Percentiles rank a stretch among this genome's conserved stretches.
Evolutionary conservation across 2,113 vertebrate genomes (phyloP).

Genomic region (Leiothrix lutea): DNA sequence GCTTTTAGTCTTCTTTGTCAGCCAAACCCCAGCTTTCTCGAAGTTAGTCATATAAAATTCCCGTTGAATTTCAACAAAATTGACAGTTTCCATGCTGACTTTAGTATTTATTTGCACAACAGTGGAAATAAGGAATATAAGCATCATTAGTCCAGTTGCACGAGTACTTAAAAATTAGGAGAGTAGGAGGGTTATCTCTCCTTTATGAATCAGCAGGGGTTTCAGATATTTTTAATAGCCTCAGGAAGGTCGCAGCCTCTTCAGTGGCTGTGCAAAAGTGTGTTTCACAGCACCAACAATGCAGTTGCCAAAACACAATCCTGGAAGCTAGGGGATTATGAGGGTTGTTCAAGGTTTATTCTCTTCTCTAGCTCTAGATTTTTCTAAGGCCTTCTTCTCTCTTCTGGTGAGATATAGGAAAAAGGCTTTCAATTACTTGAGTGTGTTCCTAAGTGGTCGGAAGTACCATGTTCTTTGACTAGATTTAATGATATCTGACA

Average conservation of each 20-base stretch:
- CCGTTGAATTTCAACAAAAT: not conserved
- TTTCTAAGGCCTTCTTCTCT: not conserved
- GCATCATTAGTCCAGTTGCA: not conserved
- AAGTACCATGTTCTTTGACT: not conserved
- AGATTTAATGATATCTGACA: not conserved
- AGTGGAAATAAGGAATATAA: not conserved
- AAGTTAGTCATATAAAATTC: not conserved
- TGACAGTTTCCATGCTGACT: not conserved
- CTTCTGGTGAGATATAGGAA: not conserved
- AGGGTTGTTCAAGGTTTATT: not conserved
- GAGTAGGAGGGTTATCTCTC: not conserved
- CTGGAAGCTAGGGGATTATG: not conserved
- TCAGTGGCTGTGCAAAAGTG: not conserved
- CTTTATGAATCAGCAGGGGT: not conserved
- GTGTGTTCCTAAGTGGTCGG: not conserved
- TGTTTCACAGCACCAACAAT: accelerated
- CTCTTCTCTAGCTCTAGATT: not conserved
- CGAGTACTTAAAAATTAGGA: not conserved
- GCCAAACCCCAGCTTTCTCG: not conserved
- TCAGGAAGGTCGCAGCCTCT: not conserved
- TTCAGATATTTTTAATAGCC: not conserved
- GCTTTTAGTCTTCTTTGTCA: not conserved
- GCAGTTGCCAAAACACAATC: not conserved
- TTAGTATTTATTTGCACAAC: not conserved
- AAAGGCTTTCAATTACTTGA: not conserved